Evolutionary conservation across 2,113 vertebrate species (phyloP), one percentile per base, ranked within the genome.

Genomic region (Ciconia maguari): DNA sequence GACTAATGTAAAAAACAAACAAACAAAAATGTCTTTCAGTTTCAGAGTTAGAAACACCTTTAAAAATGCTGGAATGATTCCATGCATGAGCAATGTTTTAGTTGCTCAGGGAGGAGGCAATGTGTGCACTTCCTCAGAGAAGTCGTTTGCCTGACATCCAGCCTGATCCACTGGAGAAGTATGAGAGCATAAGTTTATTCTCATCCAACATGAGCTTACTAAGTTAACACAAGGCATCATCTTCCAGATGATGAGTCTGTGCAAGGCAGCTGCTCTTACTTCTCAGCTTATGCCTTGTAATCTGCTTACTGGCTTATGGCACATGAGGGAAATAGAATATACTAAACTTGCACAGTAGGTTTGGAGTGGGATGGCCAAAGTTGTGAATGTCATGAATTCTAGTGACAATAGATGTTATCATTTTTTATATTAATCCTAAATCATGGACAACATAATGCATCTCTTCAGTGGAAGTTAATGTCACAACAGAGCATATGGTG

Each of bases 131-230:
- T 82, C 74, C 65, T 93, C 1, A 5, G 84, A 76, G 44, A 87
- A 92, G 42, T 94, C 34, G 77, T 83, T 91, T 91, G 92, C 25
- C 62, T 90, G 81, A 94, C 62, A 41, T 85, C 80, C 61, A 85
- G 87, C 66, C 36, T 57, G 54, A 74, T 79, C 74, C 54, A 65
- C 29, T 76, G 64, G 75, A 91, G 82, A 66, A 82, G 78, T 58
- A 90, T 93, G 96, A 95, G 75, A 80, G 49, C 84, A 65, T 90
- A 83, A 83, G 34, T 90, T 96, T 94, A 88, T 88, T 95, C 82
- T 94, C 70, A 93, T 96, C 92, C 87, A 91, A 54, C 15, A 8
- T 0, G 2, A 70, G 18, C 9, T 75, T 90, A 54, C 82, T 91
- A 87, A 96, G 95, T 88, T 95, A 93, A 87, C 22, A 38, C 49